phyloP scores from a whole-genome alignment of 2,113 vertebrate genomes.

The Acinonyx jubatus region DNA sequence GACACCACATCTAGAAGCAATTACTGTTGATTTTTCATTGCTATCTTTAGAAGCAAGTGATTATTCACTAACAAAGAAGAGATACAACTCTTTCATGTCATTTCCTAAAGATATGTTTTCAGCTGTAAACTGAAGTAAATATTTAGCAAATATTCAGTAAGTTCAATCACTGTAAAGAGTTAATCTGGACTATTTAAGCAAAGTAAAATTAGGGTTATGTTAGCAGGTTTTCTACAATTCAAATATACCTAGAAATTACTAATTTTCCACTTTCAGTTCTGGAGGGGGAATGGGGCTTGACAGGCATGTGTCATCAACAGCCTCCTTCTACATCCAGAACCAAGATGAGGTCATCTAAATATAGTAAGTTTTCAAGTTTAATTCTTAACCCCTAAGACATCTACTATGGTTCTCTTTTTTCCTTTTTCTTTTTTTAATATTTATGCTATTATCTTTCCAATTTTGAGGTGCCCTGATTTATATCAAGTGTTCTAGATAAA shows the following conservation, averaged over 20 bases:
- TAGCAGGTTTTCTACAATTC: neutral
- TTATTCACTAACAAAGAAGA: slow-evolving; percentile 66
- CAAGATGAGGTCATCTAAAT: neutral
- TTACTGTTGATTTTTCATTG: slow-evolving; percentile 64
- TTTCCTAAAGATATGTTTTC: slow-evolving; percentile 52
- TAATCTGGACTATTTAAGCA: slow-evolving; percentile 18
- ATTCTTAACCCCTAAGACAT: neutral
- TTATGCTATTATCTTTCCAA: neutral
- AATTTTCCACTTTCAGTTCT: neutral
- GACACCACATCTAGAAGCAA: slow-evolving; percentile 55
- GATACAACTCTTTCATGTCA: slow-evolving; percentile 29
- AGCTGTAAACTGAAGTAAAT: slow-evolving; percentile 51
- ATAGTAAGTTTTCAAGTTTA: slow-evolving; percentile 4
- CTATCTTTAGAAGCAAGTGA: slow-evolving; percentile 61
- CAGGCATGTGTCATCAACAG: neutral
- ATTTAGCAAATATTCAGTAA: slow-evolving; percentile 64
- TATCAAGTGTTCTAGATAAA: neutral
- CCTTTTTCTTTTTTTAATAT: neutral
- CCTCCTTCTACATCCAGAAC: neutral
- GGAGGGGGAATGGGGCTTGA: neutral
- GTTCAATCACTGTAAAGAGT: slow-evolving; percentile 56
- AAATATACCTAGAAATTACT: slow-evolving; percentile 2
- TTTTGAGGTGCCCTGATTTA: neutral
- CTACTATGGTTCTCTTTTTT: neutral
- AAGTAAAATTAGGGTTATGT: slow-evolving; percentile 36